phyloP scores from a whole-genome alignment of 2,113 vertebrate species.

The Ceyx margarethae region DNA sequence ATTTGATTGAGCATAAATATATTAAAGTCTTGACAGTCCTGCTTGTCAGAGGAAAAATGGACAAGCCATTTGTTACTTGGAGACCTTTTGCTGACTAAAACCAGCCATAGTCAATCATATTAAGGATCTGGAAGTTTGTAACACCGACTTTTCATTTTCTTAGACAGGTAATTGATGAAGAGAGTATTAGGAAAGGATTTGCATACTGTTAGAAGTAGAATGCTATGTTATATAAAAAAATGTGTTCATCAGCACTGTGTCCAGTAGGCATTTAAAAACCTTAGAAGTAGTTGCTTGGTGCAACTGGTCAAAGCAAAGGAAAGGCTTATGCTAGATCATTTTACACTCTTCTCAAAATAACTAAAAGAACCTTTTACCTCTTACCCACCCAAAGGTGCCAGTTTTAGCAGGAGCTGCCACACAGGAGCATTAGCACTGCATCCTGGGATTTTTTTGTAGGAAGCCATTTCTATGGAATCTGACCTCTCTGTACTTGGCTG shows the following conservation, averaged over 20 bases:
- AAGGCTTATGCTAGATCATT: neutral
- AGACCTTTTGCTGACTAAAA: slow-evolving; percentile 49
- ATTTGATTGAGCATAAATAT: slow-evolving; percentile 17
- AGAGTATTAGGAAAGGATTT: slow-evolving; percentile 26
- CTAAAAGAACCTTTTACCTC: neutral
- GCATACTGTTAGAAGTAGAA: neutral
- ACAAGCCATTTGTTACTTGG: slow-evolving; percentile 43
- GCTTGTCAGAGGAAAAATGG: slow-evolving; percentile 37
- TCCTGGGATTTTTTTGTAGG: neutral
- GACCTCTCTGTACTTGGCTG: neutral
- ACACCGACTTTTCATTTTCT: slow-evolving; percentile 12
- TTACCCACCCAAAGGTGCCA: fast-evolving
- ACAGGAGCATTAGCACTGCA: neutral
- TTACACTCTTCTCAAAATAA: neutral
- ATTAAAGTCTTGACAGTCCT: neutral
- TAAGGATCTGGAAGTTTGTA: slow-evolving; percentile 35
- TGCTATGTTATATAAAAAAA: neutral
- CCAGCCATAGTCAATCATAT: slow-evolving; percentile 45
- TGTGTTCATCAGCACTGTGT: neutral
- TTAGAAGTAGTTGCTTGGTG: neutral
- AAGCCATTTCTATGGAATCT: neutral
- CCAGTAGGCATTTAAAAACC: neutral
- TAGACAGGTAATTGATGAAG: slow-evolving; percentile 33
- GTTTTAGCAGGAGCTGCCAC: neutral
- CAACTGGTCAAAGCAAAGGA: neutral